Conservation (phyloP, 2,113 vertebrate genomes). For the Sardina pilchardus region DNA sequence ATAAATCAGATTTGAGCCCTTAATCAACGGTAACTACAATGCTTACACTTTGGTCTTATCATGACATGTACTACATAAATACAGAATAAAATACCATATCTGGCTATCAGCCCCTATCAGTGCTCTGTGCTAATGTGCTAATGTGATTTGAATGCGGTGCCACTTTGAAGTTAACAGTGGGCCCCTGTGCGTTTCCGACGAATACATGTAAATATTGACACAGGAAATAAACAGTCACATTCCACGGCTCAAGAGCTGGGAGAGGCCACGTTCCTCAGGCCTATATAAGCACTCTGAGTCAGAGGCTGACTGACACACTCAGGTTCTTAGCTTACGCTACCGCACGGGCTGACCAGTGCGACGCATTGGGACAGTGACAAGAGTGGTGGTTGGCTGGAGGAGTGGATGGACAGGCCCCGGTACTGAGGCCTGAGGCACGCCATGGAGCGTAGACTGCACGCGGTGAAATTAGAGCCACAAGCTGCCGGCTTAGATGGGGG, state of each 20-base stretch:
- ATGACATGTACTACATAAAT: no score
- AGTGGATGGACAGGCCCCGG: not conserved
- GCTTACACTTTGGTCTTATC: no score
- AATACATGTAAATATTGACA: not conserved
- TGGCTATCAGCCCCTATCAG: not conserved
- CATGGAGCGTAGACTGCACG: slow-evolving; percentile 61
- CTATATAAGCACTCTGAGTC: not conserved
- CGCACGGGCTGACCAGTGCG: not conserved
- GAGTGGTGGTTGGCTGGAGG: not conserved
- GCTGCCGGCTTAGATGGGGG: slow-evolving; percentile 63
- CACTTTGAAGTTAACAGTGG: not conserved
- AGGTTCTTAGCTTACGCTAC: not conserved
- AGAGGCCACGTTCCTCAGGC: not conserved
- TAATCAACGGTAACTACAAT: no score
- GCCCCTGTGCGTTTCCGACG: not conserved
- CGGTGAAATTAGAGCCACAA: slow-evolving; percentile 67
- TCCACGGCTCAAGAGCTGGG: not conserved
- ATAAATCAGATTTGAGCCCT: not conserved
- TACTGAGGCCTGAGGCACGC: slow-evolving; percentile 24
- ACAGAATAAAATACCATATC: not conserved
- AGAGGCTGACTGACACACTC: not conserved
- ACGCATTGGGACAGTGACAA: not conserved
- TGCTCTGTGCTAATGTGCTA: no score
- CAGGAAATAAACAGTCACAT: not conserved
- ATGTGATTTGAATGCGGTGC: not conserved